Evolutionary conservation across 2,888 invertebrate genomes (phyloP), one percentile per base, ranked within the genome.

Genomic region (Drosophila hamatofila): DNA sequence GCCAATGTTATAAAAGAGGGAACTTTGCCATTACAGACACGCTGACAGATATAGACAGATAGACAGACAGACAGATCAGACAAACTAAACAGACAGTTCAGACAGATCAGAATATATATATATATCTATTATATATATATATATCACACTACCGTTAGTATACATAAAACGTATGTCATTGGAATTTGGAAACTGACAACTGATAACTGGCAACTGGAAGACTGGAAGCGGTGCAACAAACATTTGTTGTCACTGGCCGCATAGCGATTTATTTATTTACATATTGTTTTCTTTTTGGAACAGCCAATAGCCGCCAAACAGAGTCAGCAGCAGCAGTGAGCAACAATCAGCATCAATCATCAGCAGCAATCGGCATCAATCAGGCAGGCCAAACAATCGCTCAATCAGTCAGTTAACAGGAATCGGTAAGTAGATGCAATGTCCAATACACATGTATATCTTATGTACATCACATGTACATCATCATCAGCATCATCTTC

Each of bases 381-480:
- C 39, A 49, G 8, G 1, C 49, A 49, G 33, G 30, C 33, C 18
- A 49, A 18, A 11, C 60, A 51, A 21, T 37, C 67, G 49, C 23
- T 56, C 64, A 67, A 54, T 59, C 68, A 59, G 23, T 35, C 58
- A 39, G 37, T 48, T 35, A 54, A n/a, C 42, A 51, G 18, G n/a
- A 56, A 35, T 44, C 56, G 61, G 70, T 70, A 70, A 70, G 70
- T 70, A 44, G 21, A 21, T 3, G 12, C 3, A 54, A 27, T 11
- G n/a, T 1, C 23, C 25, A 3, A n/a, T 18, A 37, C 2, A 16
- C 1, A 39, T 39, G 8, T 39, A 2, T 9, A 18, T n/a, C 18
- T 18, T 3, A n/a, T 8, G 25, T 46, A 27, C n/a, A 21, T 21
- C 33, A 21, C 21, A 21, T 21, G 14, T 35, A 14, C 51, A 52